Evolutionary conservation across 2,888 invertebrate genomes (phyloP).

Genomic region (Lissocephala sabroskyi): DNA sequence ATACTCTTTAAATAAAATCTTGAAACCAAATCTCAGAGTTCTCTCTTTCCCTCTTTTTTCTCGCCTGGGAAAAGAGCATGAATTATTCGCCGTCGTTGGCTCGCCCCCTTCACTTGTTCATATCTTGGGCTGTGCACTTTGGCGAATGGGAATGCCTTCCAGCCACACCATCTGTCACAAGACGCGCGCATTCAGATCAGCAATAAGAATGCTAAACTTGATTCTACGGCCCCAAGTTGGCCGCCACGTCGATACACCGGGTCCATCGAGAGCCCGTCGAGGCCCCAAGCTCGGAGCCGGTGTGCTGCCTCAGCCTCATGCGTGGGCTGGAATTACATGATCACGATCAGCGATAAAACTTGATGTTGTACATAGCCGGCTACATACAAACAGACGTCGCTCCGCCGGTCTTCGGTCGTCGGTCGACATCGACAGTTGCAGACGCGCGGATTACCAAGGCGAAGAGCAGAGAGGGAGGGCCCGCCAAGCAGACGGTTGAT

Average conservation of each 20-base stretch:
- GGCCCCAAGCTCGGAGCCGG: conserved; percentile 31
- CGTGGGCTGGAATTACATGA: conserved; percentile 73
- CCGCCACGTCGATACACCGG: neutral
- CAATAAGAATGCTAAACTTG: conserved; percentile 64
- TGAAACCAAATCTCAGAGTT: too few species aligned
- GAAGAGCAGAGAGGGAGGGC: too few species aligned
- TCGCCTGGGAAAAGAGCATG: too few species aligned
- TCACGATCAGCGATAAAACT: conserved; percentile 72
- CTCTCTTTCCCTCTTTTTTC: too few species aligned
- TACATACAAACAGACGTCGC: conserved; percentile 28
- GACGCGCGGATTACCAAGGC: too few species aligned
- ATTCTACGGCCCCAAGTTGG: conserved; percentile 33
- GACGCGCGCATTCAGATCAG: conserved; percentile 47
- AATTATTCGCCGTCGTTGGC: too few species aligned
- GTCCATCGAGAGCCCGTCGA: conserved; percentile 2
- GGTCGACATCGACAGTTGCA: conserved; percentile 9
- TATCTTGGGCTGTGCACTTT: conserved; percentile 27
- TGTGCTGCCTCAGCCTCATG: conserved; percentile 53
- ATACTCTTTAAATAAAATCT: too few species aligned
- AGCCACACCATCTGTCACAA: conserved; percentile 54
- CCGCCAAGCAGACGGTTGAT: too few species aligned
- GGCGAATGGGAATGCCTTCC: conserved; percentile 56
- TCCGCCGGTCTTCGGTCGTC: too few species aligned
- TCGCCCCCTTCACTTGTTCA: too few species aligned
- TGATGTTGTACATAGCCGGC: conserved; percentile 60